Conservation (phyloP, 2,888 invertebrate genomes). For the Diogma glabrata region DNA sequence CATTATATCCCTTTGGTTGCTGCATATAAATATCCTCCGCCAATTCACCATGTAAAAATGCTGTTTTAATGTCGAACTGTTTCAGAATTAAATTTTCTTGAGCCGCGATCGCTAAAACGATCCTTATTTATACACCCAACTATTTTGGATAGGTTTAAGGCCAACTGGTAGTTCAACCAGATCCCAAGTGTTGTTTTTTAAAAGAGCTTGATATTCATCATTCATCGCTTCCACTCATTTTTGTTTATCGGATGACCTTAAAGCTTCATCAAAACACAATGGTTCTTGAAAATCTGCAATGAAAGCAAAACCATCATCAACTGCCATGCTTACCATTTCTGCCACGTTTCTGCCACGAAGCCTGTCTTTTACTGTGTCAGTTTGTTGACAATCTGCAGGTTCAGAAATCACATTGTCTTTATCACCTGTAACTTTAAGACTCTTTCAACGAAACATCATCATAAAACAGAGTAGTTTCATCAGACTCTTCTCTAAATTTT, state of each 20-base stretch:
- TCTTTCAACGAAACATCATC: no score
- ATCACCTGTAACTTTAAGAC: no score
- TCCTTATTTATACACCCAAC: slow-evolving; percentile 13
- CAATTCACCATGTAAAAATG: slow-evolving; percentile 15
- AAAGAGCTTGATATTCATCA: background rate
- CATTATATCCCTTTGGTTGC: slow-evolving; percentile 14
- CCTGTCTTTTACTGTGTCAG: no score
- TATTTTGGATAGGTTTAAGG: background rate
- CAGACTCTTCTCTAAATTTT: no score
- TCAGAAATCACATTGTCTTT: no score
- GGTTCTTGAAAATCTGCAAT: background rate
- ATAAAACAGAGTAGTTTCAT: no score
- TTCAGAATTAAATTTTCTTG: slow-evolving; percentile 11
- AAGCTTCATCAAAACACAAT: background rate
- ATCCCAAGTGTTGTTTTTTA: background rate
- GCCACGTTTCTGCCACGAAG: no score
- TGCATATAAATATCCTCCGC: slow-evolving; percentile 16
- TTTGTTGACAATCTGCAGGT: no score
- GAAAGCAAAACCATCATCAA: background rate
- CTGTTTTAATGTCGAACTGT: slow-evolving; percentile 18
- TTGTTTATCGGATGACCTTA: background rate
- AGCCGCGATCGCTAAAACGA: slow-evolving; percentile 15
- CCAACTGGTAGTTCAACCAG: background rate
- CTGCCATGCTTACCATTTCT: no score
- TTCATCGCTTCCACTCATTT: slow-evolving; percentile 6